These are phyloP conservation scores for Chitala chitala DNA, from an alignment of 2,113 vertebrate species.

Conservation along the genomic window DNA sequence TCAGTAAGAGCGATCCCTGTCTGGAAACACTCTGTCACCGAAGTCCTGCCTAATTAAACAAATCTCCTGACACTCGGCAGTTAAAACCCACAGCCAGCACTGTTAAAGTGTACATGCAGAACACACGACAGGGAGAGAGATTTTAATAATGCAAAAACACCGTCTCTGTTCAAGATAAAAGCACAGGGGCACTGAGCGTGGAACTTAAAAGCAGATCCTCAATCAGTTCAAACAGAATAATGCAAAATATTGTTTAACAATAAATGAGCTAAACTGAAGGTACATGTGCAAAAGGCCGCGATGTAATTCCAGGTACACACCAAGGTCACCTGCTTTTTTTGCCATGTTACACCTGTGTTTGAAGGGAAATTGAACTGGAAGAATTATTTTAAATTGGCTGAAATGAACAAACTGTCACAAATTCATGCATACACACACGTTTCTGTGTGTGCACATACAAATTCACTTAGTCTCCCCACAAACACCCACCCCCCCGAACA, in stretches of 20 bases:
- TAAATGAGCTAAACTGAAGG: background rate
- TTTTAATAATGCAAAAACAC: constrained; percentile 20
- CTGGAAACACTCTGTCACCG: constrained; percentile 34
- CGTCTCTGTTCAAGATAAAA: constrained; percentile 15
- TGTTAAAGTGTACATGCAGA: background rate
- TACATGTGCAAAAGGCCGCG: background rate
- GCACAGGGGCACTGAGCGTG: background rate
- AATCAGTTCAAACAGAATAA: constrained; percentile 22
- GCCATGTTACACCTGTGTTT: background rate
- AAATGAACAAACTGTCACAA: too few species aligned
- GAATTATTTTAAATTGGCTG: background rate
- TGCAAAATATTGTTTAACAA: constrained; percentile 23
- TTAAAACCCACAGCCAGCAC: background rate
- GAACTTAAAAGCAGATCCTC: constrained; percentile 7
- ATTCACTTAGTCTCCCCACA: too few species aligned
- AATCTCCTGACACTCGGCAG: background rate
- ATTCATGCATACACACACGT: too few species aligned
- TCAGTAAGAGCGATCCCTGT: constrained; percentile 22
- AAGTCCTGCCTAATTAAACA: constrained; percentile 18
- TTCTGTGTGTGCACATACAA: too few species aligned
- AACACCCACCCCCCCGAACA: too few species aligned
- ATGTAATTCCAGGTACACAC: background rate
- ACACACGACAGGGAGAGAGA: background rate
- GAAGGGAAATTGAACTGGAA: background rate
- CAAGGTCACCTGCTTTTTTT: background rate